Conservation (phyloP, 1,140 invertebrate genomes). For the Geopemphigus sp. region DNA sequence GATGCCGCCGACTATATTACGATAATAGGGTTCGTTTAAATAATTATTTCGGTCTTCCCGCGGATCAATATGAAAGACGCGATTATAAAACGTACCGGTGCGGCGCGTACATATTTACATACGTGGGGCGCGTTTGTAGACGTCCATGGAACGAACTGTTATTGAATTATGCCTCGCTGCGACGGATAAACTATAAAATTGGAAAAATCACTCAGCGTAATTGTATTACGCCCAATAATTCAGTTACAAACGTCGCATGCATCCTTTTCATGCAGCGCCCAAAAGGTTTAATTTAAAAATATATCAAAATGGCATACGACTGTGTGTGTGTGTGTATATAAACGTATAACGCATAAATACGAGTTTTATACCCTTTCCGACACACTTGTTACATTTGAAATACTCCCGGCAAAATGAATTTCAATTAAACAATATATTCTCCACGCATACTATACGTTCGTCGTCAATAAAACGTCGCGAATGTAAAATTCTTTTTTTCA, state of each 20-base stretch:
- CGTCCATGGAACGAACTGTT: neutral
- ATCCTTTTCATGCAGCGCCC: slow-evolving; percentile 29
- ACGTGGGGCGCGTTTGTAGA: neutral
- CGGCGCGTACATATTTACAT: neutral
- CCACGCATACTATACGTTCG: no score
- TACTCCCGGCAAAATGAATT: slow-evolving; percentile 14
- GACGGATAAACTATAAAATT: slow-evolving; percentile 21
- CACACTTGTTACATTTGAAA: slow-evolving; percentile 31
- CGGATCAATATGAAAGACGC: neutral
- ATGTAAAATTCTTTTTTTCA: no score
- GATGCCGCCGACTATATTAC: neutral
- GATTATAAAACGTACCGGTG: neutral
- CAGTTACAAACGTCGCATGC: slow-evolving; percentile 45
- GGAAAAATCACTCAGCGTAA: slow-evolving; percentile 43
- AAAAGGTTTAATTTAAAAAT: slow-evolving; percentile 49
- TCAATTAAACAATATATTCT: slow-evolving; percentile 9
- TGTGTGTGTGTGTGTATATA: slow-evolving; percentile 23
- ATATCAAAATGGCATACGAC: slow-evolving; percentile 44
- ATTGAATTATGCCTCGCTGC: slow-evolving; percentile 2
- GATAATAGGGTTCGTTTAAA: neutral
- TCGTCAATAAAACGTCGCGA: no score
- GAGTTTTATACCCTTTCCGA: slow-evolving; percentile 11
- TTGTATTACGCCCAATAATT: slow-evolving; percentile 46
- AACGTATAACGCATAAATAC: neutral
- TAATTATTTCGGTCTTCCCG: neutral